Evolutionary conservation across 2,113 vertebrate species (phyloP).

Genomic region (Gymnorhina tibicen): DNA sequence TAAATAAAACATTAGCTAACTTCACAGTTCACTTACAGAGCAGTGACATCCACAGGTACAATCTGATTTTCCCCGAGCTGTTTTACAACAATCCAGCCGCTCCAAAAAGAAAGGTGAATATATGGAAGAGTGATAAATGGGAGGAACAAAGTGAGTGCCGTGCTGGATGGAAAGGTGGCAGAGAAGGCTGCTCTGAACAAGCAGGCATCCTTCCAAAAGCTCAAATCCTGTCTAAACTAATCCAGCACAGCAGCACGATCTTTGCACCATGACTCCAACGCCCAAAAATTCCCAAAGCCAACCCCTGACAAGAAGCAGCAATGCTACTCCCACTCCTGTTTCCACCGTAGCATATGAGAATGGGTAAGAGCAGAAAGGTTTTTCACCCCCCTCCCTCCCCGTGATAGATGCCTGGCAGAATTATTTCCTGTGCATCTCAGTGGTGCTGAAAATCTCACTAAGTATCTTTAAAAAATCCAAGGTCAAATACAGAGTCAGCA

Average conservation of each 20-base stretch:
- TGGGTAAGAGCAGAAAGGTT: background rate
- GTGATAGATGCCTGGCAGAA: background rate
- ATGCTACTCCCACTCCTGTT: background rate
- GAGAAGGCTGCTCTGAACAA: background rate
- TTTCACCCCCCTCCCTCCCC: background rate
- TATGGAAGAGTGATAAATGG: background rate
- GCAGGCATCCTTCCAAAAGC: background rate
- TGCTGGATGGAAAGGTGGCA: background rate
- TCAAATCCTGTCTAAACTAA: background rate
- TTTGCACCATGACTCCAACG: background rate
- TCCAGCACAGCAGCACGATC: background rate
- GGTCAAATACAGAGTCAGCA: background rate
- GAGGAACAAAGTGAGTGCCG: background rate
- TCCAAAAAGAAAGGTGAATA: background rate
- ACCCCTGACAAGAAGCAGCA: background rate
- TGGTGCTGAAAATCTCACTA: background rate
- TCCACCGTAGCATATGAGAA: rapidly evolving
- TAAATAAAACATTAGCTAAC: background rate
- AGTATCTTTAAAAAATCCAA: background rate
- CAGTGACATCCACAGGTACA: background rate
- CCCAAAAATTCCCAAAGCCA: background rate
- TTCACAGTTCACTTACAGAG: background rate
- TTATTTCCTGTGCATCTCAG: background rate
- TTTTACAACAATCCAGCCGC: background rate
- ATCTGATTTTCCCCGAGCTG: background rate